phyloP scores from a whole-genome alignment of 1,140 invertebrate species.

The Drosophila littoralis region DNA sequence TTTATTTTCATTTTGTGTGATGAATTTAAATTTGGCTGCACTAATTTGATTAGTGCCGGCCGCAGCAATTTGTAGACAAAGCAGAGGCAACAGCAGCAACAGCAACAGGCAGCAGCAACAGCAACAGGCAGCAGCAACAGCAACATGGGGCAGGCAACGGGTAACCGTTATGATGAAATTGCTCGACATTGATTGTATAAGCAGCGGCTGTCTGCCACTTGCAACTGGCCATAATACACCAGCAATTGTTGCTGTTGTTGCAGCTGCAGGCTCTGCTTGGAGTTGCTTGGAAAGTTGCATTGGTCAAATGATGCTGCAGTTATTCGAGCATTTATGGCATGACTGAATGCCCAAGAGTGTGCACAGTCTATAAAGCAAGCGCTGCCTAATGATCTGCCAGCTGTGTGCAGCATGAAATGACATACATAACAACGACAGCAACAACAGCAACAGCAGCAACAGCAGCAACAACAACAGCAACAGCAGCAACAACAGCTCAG shows the following conservation, averaged over 20 bases:
- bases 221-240: conserved; percentile 21
- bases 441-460: conserved; percentile 13
- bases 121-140: background rate
- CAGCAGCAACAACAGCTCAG: background rate
- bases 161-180: conserved; percentile 52
- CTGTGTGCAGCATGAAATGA: conserved; percentile 43
- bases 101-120: conserved; percentile 1
- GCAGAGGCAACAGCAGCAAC: conserved; percentile 4
- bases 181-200: conserved; percentile 52
- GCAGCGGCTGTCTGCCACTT: conserved; percentile 33
- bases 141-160: conserved; percentile 25
- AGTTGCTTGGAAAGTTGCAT: conserved; percentile 63
- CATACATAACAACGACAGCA: conserved; percentile 20
- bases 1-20: conserved; percentile 25
- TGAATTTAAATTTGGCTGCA: conserved; percentile 73
- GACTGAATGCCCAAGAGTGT: conserved; percentile 43
- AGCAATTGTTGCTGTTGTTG: conserved; percentile 41
- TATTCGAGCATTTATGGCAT: conserved; percentile 75
- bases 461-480: background rate
- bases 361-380: conserved; percentile 44
- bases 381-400: conserved; percentile 45
- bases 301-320: conserved; percentile 79
- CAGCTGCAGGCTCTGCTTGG: conserved; percentile 36
- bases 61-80: conserved; percentile 14
- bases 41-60: conserved; percentile 64